Evolutionary conservation across 2,113 vertebrate genomes (phyloP).

Genomic region (Propithecus coquereli): DNA sequence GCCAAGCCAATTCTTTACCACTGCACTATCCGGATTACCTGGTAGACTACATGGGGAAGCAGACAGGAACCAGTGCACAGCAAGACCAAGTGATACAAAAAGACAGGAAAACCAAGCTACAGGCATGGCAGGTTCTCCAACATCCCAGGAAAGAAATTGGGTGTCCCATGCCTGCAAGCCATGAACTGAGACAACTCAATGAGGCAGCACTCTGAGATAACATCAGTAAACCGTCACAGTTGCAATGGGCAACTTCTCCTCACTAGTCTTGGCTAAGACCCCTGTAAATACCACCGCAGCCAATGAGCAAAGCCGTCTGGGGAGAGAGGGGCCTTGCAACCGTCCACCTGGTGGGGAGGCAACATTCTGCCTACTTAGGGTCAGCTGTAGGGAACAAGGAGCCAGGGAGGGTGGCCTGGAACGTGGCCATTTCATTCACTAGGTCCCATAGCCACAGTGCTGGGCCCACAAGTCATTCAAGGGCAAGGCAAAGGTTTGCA

Average conservation of each 20-base stretch:
- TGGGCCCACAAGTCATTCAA: neutral
- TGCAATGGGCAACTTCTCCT: too few species aligned
- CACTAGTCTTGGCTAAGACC: neutral
- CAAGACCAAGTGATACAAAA: neutral
- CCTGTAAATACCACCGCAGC: neutral
- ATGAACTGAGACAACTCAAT: neutral
- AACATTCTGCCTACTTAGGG: neutral
- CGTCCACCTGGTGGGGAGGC: neutral
- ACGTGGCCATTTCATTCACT: neutral
- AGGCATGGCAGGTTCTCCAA: neutral
- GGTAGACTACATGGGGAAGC: neutral
- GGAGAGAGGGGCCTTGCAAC: neutral
- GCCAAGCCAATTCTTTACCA: neutral
- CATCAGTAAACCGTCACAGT: rapidly evolving
- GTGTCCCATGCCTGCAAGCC: neutral
- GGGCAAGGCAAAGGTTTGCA: neutral
- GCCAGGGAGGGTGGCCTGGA: neutral
- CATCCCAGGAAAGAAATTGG: neutral
- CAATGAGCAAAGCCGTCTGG: neutral
- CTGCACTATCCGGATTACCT: too few species aligned
- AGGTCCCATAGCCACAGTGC: neutral
- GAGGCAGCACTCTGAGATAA: neutral
- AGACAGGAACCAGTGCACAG: neutral
- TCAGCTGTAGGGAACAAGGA: neutral
- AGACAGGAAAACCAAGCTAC: neutral